Conservation (phyloP, 1,140 invertebrate species). For the Octopus sinensis region DNA sequence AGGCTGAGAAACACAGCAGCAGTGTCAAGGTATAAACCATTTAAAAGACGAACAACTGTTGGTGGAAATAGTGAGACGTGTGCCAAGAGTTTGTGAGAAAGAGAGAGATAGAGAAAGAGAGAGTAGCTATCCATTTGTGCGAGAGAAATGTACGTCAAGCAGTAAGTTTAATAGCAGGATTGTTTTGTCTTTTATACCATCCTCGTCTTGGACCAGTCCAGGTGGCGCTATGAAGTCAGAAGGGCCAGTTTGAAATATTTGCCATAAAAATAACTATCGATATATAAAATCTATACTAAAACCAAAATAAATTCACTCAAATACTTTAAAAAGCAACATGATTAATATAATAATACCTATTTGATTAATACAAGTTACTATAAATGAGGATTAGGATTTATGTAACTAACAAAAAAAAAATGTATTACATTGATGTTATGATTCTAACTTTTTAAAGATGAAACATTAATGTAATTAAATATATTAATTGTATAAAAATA, state of each 20-base stretch:
- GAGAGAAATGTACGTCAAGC: slow-evolving; percentile 10
- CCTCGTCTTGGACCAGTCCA: background rate
- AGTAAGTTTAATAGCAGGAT: slow-evolving; percentile 5
- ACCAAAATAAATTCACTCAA: background rate
- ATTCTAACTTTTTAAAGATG: no score
- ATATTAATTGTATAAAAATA: no score
- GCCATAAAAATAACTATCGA: slow-evolving; percentile 6
- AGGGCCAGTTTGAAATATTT: slow-evolving; percentile 7
- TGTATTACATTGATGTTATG: no score
- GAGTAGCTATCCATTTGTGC: slow-evolving; percentile 2
- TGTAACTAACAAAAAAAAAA: no score
- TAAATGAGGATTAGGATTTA: no score
- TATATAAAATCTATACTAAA: background rate
- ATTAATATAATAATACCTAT: no score
- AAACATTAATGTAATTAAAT: no score
- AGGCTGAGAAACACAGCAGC: no score
- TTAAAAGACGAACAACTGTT: no score
- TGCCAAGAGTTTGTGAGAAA: background rate
- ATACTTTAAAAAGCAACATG: no score
- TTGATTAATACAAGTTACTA: no score
- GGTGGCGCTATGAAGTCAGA: slow-evolving; percentile 10
- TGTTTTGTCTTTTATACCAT: background rate
- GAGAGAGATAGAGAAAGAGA: slow-evolving; percentile 6
- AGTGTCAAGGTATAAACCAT: no score
- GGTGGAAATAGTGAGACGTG: background rate